Percentiles rank a stretch among this genome's conserved stretches.
Evolutionary conservation across 2,113 vertebrate genomes (phyloP).

Genomic region (Pterocles orientalis): DNA sequence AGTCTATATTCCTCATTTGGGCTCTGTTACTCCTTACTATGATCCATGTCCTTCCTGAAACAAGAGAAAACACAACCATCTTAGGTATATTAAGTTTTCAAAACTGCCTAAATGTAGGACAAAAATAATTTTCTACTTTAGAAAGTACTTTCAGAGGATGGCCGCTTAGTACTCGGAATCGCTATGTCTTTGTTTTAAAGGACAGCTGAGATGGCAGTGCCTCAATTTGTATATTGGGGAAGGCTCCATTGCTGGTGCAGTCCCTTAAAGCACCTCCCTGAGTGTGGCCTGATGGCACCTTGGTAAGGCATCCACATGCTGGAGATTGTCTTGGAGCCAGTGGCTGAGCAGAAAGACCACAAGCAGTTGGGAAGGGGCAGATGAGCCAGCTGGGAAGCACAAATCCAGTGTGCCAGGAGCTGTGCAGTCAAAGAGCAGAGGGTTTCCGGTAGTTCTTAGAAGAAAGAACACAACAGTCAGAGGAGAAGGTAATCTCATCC

Average conservation of each 20-base stretch:
- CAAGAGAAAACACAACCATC: neutral
- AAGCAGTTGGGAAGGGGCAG: neutral
- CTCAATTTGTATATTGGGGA: neutral
- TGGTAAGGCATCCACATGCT: neutral
- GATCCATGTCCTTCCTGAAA: neutral
- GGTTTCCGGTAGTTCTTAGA: neutral
- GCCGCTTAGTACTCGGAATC: neutral
- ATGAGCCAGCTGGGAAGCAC: neutral
- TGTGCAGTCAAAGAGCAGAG: neutral
- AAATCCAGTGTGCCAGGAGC: fast-evolving
- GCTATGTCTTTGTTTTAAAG: neutral
- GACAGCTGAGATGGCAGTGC: neutral
- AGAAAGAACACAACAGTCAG: neutral
- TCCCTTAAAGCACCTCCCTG: neutral
- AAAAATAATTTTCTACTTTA: neutral
- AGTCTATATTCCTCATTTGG: neutral
- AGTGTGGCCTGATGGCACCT: neutral
- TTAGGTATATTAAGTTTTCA: neutral
- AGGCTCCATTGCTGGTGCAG: neutral
- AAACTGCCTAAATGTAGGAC: neutral
- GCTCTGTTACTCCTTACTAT: neutral
- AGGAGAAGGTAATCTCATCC: neutral
- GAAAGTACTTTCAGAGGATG: neutral
- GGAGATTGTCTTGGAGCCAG: neutral
- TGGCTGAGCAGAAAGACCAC: neutral